These are phyloP conservation scores for Helarctos malayanus DNA, from an alignment of 2,797 vertebrate genomes.

Conservation along the genomic window DNA sequence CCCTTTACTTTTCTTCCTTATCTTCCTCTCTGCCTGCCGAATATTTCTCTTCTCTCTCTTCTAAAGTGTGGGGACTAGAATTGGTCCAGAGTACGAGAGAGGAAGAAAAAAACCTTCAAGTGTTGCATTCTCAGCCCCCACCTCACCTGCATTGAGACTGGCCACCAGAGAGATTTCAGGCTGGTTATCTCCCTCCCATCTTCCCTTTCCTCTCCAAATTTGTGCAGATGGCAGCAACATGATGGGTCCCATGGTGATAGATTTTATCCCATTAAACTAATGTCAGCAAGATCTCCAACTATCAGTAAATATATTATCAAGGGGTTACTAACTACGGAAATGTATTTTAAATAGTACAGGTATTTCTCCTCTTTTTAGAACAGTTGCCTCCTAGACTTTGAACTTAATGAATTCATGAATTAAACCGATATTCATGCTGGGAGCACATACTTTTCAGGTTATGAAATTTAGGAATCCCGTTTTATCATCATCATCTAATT, in stretches of 20 bases:
- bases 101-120: background rate
- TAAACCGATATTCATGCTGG: background rate
- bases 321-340: background rate
- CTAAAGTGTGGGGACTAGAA: background rate
- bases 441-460: background rate
- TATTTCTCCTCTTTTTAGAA: background rate
- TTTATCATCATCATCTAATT: background rate
- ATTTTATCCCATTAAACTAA: constrained; percentile 20
- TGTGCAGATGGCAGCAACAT: background rate
- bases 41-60: background rate
- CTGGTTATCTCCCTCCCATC: background rate
- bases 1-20: background rate
- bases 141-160: background rate
- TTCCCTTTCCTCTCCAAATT: background rate
- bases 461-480: background rate
- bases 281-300: background rate
- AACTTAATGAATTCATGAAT: constrained; percentile 39
- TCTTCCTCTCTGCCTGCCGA: background rate
- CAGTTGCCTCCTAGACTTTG: background rate
- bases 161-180: background rate
- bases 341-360: constrained; percentile 14
- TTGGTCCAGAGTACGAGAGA: background rate
- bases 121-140: background rate
- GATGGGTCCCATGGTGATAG: background rate
- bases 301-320: background rate